A percentile compares a stretch with the other conserved stretches of the same genome.
These are phyloP conservation scores for Lottia gigantea DNA, from an alignment of 2,888 invertebrate genomes.

Conservation along the genomic window DNA sequence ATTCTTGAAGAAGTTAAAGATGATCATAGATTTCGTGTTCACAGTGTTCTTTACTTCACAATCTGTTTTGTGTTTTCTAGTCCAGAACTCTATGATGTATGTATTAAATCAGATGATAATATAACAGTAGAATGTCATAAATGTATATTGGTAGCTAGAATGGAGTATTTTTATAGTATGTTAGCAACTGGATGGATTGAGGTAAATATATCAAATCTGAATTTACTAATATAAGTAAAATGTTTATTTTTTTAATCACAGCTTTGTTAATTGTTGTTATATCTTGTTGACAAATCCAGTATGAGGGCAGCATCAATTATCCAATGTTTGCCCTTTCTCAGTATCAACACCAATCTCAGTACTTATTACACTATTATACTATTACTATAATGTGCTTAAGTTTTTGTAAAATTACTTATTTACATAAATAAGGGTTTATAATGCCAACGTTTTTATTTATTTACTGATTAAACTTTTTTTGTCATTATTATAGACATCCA, in stretches of 20 bases:
- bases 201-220: conserved; percentile 68
- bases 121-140: conserved; percentile 76
- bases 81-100: conserved; percentile 74
- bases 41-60: not conserved
- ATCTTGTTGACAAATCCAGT: not conserved
- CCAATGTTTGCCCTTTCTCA: no score
- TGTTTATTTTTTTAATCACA: no score
- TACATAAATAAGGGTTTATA: no score
- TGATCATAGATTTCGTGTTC: not conserved
- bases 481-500: conserved; percentile 71
- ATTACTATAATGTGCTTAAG: no score
- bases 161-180: conserved; percentile 90
- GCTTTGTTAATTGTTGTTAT: no score
- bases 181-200: conserved; percentile 83
- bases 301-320: not conserved
- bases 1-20: not conserved
- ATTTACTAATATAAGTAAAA: not conserved
- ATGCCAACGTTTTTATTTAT: no score
- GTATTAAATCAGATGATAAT: conserved; percentile 72
- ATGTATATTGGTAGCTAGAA: conserved; percentile 81
- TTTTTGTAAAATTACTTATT: no score
- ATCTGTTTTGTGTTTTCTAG: conserved; percentile 27
- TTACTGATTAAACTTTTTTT: no score
- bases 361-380: no score
- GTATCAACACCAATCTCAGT: not conserved